These are phyloP conservation scores for Drosophila acutilabella DNA, from an alignment of 2,888 invertebrate species.

Conservation along the genomic window DNA sequence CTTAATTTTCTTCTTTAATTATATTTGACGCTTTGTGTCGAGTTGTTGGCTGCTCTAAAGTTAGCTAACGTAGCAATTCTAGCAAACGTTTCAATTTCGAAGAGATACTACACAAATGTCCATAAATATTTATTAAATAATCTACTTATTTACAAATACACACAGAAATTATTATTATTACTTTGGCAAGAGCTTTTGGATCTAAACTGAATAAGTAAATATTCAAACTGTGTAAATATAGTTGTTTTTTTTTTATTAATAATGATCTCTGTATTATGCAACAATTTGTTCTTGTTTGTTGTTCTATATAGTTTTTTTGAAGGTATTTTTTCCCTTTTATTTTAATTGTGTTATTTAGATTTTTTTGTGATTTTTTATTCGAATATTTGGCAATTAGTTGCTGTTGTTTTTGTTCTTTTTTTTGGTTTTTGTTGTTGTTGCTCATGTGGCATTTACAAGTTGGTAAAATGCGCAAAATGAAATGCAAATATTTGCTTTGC, in stretches of 20 bases:
- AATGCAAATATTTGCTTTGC: constrained; percentile 65
- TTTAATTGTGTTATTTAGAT: constrained; percentile 6
- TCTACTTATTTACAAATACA: constrained; percentile 69
- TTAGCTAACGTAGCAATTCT: constrained; percentile 13
- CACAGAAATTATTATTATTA: constrained; percentile 38
- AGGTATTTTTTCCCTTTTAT: constrained; percentile 21
- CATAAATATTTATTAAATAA: constrained; percentile 44
- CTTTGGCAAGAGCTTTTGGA: constrained; percentile 33
- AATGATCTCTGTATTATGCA: constrained; percentile 52
- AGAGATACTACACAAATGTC: constrained; percentile 56
- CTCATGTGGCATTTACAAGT: constrained; percentile 31
- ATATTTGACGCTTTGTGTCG: constrained; percentile 47
- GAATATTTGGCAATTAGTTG: constrained; percentile 78
- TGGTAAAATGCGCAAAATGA: constrained; percentile 64
- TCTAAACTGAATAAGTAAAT: constrained; percentile 64
- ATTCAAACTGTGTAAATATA: constrained; percentile 71
- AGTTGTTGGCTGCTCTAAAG: constrained; percentile 52
- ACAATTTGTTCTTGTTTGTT: constrained; percentile 34
- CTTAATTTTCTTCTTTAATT: constrained; percentile 34
- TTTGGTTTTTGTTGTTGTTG: constrained; percentile 11
- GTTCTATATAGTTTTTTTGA: constrained; percentile 18
- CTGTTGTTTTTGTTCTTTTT: constrained; percentile 32
- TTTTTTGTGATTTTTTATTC: constrained; percentile 29
- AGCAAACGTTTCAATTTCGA: constrained; percentile 51
- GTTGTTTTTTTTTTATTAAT: constrained; percentile 49